Base-by-base conservation (phyloP, 2,888 invertebrate species). In the Parthenolecanium corni region DNA sequence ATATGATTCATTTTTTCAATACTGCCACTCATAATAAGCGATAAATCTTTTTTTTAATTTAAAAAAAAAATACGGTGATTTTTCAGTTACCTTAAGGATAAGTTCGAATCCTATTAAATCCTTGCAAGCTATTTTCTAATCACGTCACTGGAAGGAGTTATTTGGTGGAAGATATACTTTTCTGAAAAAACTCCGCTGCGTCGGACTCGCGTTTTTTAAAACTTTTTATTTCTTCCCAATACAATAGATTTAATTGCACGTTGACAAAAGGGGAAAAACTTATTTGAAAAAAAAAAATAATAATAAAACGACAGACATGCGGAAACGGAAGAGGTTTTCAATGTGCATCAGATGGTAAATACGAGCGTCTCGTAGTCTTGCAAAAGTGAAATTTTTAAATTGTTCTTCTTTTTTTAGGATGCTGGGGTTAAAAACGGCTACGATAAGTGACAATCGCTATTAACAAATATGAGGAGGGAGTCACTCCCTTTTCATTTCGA, bases 271-370 rank as follows among this genome's bases (percentile, higher is more conserved):
- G 31, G 9, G 9, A 31, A 31, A 31, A 31, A 31, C 31, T 31
- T 31, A 31, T 9, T 31, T 31, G 31, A 31, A 31, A 31, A 31
- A 31, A 31, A 31, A 31, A 31, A 31, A 42, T 4, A 42, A 42
- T 3, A 42, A n/a, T n/a, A 42, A 42, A 18, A 9, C 44, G 44
- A 42, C n/a, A 42, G 18, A 42, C 44, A 42, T 18, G 44, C 56
- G 56, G 56, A 56, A 56, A 42, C 56, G 56, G 56, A 56, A 56
- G 56, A 44, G 56, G 56, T 56, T 56, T 23, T 31, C 31, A 18
- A 42, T 18, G 46, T 56, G 44, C 56, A 56, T 56, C 56, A 56
- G 25, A 56, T 56, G 56, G 54, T 24, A 40, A 12, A 21, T 20
- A 49, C 54, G n/a, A 23, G 44, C 24, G 56, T 3, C 40, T 20